Evolutionary conservation across 2,888 invertebrate genomes (phyloP), one percentile per base, ranked within the genome.

Genomic region (Bugula neritina): DNA sequence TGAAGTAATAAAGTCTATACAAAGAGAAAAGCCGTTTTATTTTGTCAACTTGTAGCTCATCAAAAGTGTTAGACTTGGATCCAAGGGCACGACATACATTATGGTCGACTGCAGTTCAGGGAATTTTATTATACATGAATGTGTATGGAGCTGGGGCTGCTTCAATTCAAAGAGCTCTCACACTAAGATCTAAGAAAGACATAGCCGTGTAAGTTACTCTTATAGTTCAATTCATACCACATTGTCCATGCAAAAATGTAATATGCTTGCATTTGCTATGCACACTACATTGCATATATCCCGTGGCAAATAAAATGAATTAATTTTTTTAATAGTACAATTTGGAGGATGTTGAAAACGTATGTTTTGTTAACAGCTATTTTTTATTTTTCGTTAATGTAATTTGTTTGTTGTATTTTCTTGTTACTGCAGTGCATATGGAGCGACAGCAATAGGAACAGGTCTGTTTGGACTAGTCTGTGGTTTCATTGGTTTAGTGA

Each of bases 401-500:
- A n/a, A n/a, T n/a, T n/a, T n/a, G n/a, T n/a, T n/a, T n/a, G n/a
- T n/a, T n/a, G 21, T 52, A 13, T n/a, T 10, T 17, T 17, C 17
- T 43, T 10, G 5, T 10, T 43, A 3, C 17, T 43, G 17, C 43
- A 43, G 43, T 10, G 43, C 43, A 43, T 43, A 10, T 43, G 43
- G 43, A 17, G 10, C 17, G 5, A 43, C 43, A 10, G 43, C 43
- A 3, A 10, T 43, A 10, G 17, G 5, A 17, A 43, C 43, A 3
- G 5, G 43, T 17, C 17, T 3, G 43, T 43, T 43, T 43, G 43
- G 43, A 43, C 43, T 43, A 43, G 5, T 3, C 27, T 93, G 93
- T 83, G 92, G 92, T 83, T 88, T 92, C 81, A 92, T 91, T 17
- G 95, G 95, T 5, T 89, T 93, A 84, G 89, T 93, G 73, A 88